These are phyloP conservation scores for Fopius arisanus DNA, from an alignment of 1,140 invertebrate genomes.

Conservation along the genomic window DNA sequence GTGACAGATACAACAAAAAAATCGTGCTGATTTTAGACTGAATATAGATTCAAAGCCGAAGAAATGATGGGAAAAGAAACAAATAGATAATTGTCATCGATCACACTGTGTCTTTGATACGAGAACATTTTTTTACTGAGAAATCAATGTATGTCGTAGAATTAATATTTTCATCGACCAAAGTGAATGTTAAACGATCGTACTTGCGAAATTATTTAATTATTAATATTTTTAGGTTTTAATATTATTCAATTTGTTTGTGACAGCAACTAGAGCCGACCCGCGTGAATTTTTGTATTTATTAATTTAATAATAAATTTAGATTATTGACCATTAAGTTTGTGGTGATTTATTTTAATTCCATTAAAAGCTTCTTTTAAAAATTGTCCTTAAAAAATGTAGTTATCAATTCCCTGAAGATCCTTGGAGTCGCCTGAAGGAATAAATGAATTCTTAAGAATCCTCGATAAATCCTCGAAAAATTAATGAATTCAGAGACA, in stretches of 20 bases:
- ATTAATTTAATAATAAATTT: constrained; percentile 7
- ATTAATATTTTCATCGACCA: neutral
- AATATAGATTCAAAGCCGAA: neutral
- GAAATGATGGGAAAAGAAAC: neutral
- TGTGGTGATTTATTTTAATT: constrained; percentile 1
- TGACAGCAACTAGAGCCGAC: neutral
- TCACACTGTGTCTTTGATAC: neutral
- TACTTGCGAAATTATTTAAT: neutral
- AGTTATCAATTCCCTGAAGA: no score
- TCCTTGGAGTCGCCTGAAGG: no score
- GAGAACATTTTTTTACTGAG: neutral
- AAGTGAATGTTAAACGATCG: neutral
- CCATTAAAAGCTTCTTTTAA: no score
- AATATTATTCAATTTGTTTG: neutral
- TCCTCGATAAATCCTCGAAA: neutral
- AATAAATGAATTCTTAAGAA: no score
- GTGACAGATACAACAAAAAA: neutral
- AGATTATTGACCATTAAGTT: neutral
- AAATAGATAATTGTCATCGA: constrained; percentile 1
- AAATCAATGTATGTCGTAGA: neutral
- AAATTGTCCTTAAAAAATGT: no score
- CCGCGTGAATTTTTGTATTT: constrained; percentile 1
- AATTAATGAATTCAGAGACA: no score
- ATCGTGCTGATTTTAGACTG: neutral
- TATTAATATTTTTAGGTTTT: neutral